Evolutionary conservation across 2,888 invertebrate genomes (phyloP).

Genomic region (Esperia sulphurella): DNA sequence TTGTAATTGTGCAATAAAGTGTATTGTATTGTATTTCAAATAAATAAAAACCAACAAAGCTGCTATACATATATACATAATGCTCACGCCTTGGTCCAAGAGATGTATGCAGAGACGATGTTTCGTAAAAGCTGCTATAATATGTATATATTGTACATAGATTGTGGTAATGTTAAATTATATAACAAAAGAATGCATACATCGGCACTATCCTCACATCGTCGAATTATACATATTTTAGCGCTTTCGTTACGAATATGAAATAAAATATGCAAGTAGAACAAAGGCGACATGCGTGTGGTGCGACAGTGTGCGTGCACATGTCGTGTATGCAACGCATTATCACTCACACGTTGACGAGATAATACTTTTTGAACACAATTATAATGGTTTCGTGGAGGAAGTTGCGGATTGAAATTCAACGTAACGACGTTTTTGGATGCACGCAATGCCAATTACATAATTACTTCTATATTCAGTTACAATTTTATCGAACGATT

Average conservation of each 20-base stretch:
- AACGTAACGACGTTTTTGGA: conserved; percentile 48
- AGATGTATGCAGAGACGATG: no score
- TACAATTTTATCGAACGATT: conserved; percentile 1
- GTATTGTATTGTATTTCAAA: no score
- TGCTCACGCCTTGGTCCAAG: no score
- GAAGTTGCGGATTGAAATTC: conserved; percentile 64
- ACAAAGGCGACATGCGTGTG: conserved; percentile 37
- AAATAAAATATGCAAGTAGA: conserved; percentile 37
- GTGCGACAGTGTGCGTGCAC: conserved; percentile 26
- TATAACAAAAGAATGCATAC: conserved; percentile 2
- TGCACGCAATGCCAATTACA: conserved; percentile 36
- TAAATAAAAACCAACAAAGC: no score
- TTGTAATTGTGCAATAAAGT: no score
- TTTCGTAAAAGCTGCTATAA: no score
- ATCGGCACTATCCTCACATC: no score
- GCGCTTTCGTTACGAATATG: conserved; percentile 35
- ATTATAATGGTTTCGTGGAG: conserved; percentile 37
- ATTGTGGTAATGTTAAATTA: no score
- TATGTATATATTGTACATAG: no score
- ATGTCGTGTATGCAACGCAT: conserved; percentile 19
- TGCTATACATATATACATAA: no score
- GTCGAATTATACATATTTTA: conserved; percentile 13
- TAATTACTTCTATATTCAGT: not conserved
- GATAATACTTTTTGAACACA: conserved; percentile 31
- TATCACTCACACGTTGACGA: conserved; percentile 49